Base-by-base conservation (phyloP, 2,888 invertebrate species). In the Megalurothrips usitatus region DNA sequence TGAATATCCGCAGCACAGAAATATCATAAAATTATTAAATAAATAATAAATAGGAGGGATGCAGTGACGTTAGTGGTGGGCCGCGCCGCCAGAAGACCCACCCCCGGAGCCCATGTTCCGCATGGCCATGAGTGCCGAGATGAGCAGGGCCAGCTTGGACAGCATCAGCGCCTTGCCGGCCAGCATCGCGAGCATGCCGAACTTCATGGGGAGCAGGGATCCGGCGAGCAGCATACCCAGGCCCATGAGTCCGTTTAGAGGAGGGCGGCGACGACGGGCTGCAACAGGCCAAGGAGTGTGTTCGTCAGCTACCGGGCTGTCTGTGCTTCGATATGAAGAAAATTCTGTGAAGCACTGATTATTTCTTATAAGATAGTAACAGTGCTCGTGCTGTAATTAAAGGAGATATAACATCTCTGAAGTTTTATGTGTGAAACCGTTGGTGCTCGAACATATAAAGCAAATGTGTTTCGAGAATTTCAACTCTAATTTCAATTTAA, bases 141-240 rank as follows among this genome's bases (percentile, higher is more conserved):
- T 34, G 52, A 81, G 82, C 9, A 83, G 81, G 26, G 83, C 82
- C 68, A 83, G 78, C 81, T 82, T 82, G 79, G 82, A 81, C 79
- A 81, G 80, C 83, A 83, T 83, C 48, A 83, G 80, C 14, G 83
- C 83, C 78, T 83, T 83, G n/a, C 83, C 83, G 52, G 82, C 82
- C 81, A 83, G 82, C 79, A 82, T 80, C 17, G 83, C 83, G 63
- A 83, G 49, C 79, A 81, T 81, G 28, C 82, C 83, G 80, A 83
- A 48, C 68, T 82, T 82, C 81, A 83, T 82, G n/a, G 83, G 82
- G 48, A 83, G 78, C 82, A 83, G 47, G 8, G 83, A 82, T 14
- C 82, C 83, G 68, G 82, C 82, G 79, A 83, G 79, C 79, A 82
- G 81, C 81, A 83, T 81, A 12, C 80, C 82, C 28, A 81, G 81